Percentiles rank a stretch among this genome's conserved stretches.
These are phyloP conservation scores for Oscheius onirici DNA, from an alignment of 2,888 invertebrate species.

Conservation along the genomic window DNA sequence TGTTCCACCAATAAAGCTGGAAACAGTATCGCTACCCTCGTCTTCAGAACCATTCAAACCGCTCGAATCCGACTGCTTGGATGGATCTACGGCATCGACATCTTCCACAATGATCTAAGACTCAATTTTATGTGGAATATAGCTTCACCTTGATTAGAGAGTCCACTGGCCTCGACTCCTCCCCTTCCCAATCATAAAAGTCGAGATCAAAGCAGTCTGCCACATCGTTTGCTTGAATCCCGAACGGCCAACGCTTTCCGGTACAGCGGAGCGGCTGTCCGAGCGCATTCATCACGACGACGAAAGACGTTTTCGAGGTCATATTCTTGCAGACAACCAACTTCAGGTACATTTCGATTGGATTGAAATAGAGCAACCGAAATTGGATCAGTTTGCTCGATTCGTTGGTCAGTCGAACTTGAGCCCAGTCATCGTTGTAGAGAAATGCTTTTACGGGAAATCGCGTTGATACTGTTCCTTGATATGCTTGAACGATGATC, in stretches of 20 bases:
- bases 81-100: too few species aligned
- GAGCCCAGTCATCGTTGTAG: slow-evolving; percentile 3
- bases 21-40: too few species aligned
- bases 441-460: not conserved
- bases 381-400: not conserved
- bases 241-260: slow-evolving; percentile 1
- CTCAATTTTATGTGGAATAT: too few species aligned
- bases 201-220: not conserved
- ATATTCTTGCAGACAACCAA: slow-evolving; percentile 1
- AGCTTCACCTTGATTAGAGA: too few species aligned
- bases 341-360: not conserved
- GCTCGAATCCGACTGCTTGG: too few species aligned
- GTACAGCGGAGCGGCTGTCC: slow-evolving; percentile 10
- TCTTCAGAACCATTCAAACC: too few species aligned
- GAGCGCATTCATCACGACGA: slow-evolving; percentile 2
- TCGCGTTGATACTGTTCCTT: not conserved
- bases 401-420: not conserved
- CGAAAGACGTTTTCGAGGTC: not conserved
- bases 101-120: too few species aligned
- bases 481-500: not conserved
- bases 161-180: too few species aligned
- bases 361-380: not conserved
- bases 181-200: not conserved
- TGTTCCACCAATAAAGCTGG: too few species aligned
- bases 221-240: not conserved